phyloP scores from a whole-genome alignment of 2,888 invertebrate genomes.

The Petrophora chlorosata region DNA sequence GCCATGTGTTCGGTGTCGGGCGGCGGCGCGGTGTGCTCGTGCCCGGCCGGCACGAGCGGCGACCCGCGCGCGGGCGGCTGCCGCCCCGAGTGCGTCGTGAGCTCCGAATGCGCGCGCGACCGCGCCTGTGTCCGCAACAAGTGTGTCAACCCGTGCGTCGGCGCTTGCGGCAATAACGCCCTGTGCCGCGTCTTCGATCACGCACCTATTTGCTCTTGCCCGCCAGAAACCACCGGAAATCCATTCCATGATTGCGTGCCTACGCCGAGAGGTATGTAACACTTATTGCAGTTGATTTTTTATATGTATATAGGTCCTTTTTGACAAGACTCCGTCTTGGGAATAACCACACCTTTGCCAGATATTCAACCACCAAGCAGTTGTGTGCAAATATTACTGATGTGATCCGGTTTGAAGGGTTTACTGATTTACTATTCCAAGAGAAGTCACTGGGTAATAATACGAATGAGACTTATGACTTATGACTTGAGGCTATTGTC shows the following conservation, averaged over 20 bases:
- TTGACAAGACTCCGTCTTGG: no score
- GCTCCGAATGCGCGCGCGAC: conserved; percentile 90
- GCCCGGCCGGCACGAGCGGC: conserved; percentile 89
- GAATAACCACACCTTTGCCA: no score
- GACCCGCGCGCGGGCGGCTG: conserved; percentile 90
- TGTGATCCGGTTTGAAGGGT: not conserved
- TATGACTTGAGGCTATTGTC: no score
- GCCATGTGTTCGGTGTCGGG: conserved; percentile 85
- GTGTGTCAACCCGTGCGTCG: conserved; percentile 92
- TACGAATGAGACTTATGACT: no score
- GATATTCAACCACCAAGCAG: no score
- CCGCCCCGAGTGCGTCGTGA: conserved; percentile 92
- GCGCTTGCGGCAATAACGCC: conserved; percentile 91
- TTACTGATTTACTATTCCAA: no score
- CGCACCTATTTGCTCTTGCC: conserved; percentile 90
- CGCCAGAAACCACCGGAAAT: conserved; percentile 88
- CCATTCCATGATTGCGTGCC: conserved; percentile 88
- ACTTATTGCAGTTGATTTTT: no score
- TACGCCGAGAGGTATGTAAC: conserved; percentile 58
- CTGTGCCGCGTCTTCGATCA: conserved; percentile 85
- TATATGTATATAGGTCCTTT: not conserved
- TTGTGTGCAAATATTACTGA: no score
- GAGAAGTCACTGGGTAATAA: no score
- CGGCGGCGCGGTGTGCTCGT: conserved; percentile 88
- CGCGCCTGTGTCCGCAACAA: conserved; percentile 90